Evolutionary conservation across 2,797 vertebrate genomes (phyloP).

Genomic region (Rhyacichthys aspro): DNA sequence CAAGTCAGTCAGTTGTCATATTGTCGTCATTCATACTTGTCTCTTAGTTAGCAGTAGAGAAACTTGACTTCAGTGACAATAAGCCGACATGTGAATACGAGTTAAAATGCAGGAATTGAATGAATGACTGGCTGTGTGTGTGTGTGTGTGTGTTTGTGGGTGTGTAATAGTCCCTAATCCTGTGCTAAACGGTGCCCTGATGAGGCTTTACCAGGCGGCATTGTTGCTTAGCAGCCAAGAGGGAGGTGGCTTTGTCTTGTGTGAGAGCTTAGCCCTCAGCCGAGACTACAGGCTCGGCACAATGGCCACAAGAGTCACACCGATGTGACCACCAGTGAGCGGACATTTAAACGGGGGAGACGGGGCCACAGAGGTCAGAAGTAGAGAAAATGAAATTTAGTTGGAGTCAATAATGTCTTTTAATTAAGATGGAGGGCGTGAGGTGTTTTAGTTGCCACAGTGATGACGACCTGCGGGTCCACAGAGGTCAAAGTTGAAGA

Average conservation of each 20-base stretch:
- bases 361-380: slow-evolving; percentile 48
- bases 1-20: neutral
- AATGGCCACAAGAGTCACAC: slow-evolving; percentile 45
- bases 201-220: slow-evolving; percentile 68
- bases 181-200: slow-evolving; percentile 70
- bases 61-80: slow-evolving; percentile 22
- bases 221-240: slow-evolving; percentile 75
- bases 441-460: slow-evolving; percentile 61
- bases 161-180: slow-evolving; percentile 71
- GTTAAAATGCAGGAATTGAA: slow-evolving; percentile 44
- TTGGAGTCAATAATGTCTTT: slow-evolving; percentile 67
- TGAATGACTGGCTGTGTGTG: slow-evolving; percentile 52
- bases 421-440: slow-evolving; percentile 65
- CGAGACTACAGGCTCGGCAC: slow-evolving; percentile 51
- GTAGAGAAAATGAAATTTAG: slow-evolving; percentile 63
- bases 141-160: slow-evolving; percentile 56
- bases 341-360: slow-evolving; percentile 40
- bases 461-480: slow-evolving; percentile 55
- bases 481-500: slow-evolving; percentile 68
- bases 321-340: slow-evolving; percentile 44
- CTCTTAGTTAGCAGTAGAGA: slow-evolving; percentile 7
- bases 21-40: neutral
- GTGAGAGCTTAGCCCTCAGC: slow-evolving; percentile 78
- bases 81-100: slow-evolving; percentile 20
- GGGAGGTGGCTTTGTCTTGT: slow-evolving; percentile 79